Evolutionary conservation across 1,140 invertebrate genomes (phyloP).

Genomic region (Zaprionus ghesquierei): DNA sequence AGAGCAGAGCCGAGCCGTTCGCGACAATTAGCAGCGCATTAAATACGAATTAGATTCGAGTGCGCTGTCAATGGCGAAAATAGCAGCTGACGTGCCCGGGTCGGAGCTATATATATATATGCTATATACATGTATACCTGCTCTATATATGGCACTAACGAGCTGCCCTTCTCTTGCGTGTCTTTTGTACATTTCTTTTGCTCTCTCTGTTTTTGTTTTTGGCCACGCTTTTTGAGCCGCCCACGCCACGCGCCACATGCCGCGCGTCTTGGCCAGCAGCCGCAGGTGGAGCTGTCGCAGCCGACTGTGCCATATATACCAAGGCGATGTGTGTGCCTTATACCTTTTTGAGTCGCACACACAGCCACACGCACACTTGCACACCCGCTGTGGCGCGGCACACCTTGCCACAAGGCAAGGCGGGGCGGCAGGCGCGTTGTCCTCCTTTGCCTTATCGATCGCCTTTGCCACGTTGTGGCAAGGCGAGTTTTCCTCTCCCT

Average conservation of each 20-base stretch:
- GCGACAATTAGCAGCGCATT: constrained; percentile 65
- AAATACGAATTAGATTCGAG: constrained; percentile 58
- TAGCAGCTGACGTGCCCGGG: not conserved
- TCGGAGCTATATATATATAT: not conserved
- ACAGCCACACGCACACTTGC: constrained; percentile 29
- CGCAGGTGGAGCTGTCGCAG: not conserved
- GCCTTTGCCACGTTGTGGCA: not conserved
- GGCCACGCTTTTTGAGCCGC: constrained; percentile 24
- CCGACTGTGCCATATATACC: constrained; percentile 55
- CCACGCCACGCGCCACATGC: too few relatives aligned
- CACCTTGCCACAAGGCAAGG: constrained; percentile 44
- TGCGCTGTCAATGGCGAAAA: constrained; percentile 36
- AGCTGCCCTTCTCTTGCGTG: constrained; percentile 59
- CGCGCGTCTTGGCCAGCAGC: constrained; percentile 2
- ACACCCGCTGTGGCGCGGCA: constrained; percentile 36
- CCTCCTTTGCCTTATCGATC: constrained; percentile 59
- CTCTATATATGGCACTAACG: constrained; percentile 12
- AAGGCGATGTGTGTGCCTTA: constrained; percentile 36
- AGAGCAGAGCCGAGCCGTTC: not conserved
- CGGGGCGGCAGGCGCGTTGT: constrained; percentile 12
- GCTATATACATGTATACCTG: not conserved
- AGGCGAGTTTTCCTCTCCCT: not conserved
- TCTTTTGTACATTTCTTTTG: constrained; percentile 61
- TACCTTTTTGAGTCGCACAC: constrained; percentile 41
- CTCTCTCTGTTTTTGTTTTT: constrained; percentile 10